These are phyloP conservation scores for Chironomus striatipennis DNA, from an alignment of 1,140 invertebrate genomes.

Conservation along the genomic window DNA sequence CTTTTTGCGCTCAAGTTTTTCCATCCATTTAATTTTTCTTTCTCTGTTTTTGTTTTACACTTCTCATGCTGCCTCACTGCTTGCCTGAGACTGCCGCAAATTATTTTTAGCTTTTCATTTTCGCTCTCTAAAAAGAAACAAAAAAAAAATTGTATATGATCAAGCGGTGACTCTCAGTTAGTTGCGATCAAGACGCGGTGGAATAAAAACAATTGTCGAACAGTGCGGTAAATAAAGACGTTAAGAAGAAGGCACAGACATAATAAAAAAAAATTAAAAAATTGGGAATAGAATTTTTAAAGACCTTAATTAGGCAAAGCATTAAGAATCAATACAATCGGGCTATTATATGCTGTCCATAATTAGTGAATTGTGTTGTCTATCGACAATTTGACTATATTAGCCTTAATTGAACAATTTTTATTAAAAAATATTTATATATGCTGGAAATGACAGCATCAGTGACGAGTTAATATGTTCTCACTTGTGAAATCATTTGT, in stretches of 20 bases:
- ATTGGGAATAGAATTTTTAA: no score
- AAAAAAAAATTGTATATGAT: background rate
- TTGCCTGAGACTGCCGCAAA: background rate
- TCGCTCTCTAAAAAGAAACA: background rate
- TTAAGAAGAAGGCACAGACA: no score
- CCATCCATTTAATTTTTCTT: background rate
- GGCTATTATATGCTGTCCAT: background rate
- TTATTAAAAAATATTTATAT: no score
- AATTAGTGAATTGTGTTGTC: background rate
- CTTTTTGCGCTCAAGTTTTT: background rate
- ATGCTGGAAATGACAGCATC: no score
- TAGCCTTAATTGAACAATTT: no score
- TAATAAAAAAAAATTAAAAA: no score
- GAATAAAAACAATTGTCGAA: background rate
- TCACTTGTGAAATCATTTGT: no score
- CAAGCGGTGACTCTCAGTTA: conserved; percentile 27
- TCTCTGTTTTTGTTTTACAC: background rate
- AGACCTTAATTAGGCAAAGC: no score
- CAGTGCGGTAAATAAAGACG: no score
- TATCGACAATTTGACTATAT: no score
- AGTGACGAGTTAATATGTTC: no score
- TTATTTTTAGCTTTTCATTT: conserved; percentile 20
- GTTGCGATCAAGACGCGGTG: conserved; percentile 24
- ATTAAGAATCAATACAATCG: no score
- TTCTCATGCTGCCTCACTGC: background rate